phyloP scores from a whole-genome alignment of 2,113 vertebrate species.

The Symphodus melops region DNA sequence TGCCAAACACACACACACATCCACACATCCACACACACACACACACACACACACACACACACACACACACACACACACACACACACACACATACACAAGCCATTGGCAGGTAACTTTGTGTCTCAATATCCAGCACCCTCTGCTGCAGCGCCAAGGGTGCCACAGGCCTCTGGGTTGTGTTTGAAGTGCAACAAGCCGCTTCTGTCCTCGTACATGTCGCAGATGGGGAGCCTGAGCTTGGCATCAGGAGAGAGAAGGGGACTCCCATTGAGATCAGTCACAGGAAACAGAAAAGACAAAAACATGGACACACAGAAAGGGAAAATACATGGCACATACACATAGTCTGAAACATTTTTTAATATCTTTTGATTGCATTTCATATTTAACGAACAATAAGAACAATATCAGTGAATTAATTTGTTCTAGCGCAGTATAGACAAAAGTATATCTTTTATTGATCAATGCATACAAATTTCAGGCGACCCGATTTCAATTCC shows the following conservation, averaged over 20 bases:
- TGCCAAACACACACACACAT: conserved; percentile 49
- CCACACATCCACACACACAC: conserved; percentile 14
- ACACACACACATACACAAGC: conserved; percentile 15
- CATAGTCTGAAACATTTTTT: not conserved
- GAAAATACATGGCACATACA: conserved; percentile 44
- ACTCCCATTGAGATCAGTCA: conserved; percentile 51
- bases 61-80: conserved; percentile 50
- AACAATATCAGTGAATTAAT: not conserved
- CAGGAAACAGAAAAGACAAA: conserved; percentile 55
- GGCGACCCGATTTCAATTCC: too few species aligned
- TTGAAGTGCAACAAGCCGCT: conserved; percentile 74
- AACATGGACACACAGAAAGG: conserved; percentile 39
- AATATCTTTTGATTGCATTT: not conserved
- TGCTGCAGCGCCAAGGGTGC: conserved; percentile 53
- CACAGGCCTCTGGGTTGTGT: conserved; percentile 45
- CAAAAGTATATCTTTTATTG: too few species aligned
- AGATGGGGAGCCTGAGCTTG: conserved; percentile 72
- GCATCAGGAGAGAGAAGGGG: conserved; percentile 55
- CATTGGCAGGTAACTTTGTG: conserved; percentile 61
- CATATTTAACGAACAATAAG: not conserved
- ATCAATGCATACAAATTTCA: too few species aligned
- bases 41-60: conserved; percentile 11
- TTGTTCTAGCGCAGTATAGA: not conserved
- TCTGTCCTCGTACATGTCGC: conserved; percentile 63
- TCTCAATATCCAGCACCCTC: conserved; percentile 53